Evolutionary conservation across 2,797 vertebrate species (phyloP).

Genomic region (Rallus crepitans): DNA sequence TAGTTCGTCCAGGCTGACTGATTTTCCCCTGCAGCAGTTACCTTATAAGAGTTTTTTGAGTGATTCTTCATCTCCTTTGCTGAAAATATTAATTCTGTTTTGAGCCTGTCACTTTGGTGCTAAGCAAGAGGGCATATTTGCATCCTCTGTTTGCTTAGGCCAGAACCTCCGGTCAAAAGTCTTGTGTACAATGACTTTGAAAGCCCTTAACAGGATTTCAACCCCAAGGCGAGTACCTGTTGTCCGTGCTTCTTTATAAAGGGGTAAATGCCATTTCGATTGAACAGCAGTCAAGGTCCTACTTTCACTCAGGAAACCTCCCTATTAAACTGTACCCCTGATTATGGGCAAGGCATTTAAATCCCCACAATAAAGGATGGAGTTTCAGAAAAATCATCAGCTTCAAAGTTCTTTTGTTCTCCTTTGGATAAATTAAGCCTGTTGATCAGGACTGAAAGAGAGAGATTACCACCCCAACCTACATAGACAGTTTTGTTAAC

Average conservation of each 20-base stretch:
- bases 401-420: neutral
- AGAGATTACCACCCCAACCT: neutral
- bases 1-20: constrained; percentile 59
- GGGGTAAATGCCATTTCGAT: neutral
- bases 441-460: neutral
- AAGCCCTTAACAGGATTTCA: constrained; percentile 26
- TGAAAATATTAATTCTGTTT: constrained; percentile 59
- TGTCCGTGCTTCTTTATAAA: neutral
- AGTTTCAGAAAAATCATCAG: neutral
- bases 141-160: constrained; percentile 35
- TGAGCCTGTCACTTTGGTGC: constrained; percentile 34
- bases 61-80: constrained; percentile 68
- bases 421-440: neutral
- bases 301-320: neutral
- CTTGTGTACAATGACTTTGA: constrained; percentile 22
- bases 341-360: neutral
- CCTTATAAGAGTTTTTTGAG: constrained; percentile 48
- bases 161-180: constrained; percentile 26
- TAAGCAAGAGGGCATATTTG: constrained; percentile 22
- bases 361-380: neutral
- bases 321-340: neutral
- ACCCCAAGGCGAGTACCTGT: neutral
- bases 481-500: neutral
- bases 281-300: constrained; percentile 4
- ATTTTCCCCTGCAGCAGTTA: constrained; percentile 61